phyloP scores from a whole-genome alignment of 2,797 vertebrate genomes.

The Hippopotamyrus pictus region DNA sequence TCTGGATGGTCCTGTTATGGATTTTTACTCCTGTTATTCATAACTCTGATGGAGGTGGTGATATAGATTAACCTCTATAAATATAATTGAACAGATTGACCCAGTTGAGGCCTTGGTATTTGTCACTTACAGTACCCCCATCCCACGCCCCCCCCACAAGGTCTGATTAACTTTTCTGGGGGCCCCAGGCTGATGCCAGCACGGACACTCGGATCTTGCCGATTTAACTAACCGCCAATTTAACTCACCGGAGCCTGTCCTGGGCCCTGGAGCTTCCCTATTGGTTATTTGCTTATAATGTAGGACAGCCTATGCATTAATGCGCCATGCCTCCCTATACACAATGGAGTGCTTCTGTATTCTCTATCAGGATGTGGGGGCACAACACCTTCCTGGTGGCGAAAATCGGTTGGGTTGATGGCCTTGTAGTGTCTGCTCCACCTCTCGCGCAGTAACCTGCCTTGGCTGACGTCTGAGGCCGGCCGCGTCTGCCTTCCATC shows the following conservation, averaged over 20 bases:
- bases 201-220: neutral
- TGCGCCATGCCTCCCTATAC: neutral
- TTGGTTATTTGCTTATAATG: neutral
- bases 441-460: neutral
- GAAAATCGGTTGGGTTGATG: neutral
- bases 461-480: neutral
- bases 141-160: neutral
- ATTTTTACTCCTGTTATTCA: conserved; percentile 40
- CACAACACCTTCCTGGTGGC: neutral
- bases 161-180: neutral
- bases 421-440: neutral
- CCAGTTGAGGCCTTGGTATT: conserved; percentile 29
- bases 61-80: conserved; percentile 8
- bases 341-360: neutral
- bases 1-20: conserved; percentile 37
- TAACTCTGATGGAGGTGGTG: conserved; percentile 18
- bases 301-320: neutral
- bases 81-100: conserved; percentile 44
- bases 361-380: neutral
- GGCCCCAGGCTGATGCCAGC: neutral
- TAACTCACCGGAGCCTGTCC: neutral
- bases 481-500: conserved; percentile 44
- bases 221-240: neutral
- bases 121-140: conserved; percentile 38
- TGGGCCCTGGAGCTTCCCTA: neutral